phyloP scores from a whole-genome alignment of 2,888 invertebrate species.

The Andrena marginata region DNA sequence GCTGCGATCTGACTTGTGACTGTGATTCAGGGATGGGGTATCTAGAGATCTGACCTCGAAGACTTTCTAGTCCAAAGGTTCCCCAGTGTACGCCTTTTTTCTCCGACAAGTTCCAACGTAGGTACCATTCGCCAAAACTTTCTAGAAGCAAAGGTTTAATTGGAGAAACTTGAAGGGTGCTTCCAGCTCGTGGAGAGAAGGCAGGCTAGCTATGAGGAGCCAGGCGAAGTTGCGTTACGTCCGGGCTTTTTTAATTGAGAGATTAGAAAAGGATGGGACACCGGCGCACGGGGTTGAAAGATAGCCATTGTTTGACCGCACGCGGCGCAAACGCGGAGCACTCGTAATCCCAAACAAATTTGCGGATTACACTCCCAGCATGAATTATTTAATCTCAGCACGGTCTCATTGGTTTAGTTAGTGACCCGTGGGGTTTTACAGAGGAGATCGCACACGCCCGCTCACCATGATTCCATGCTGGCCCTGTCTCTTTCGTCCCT shows the following conservation, averaged over 20 bases:
- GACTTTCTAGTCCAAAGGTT: too few relatives aligned
- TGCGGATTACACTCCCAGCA: slow-evolving; percentile 83
- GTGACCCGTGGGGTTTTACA: slow-evolving; percentile 76
- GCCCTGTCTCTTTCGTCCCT: slow-evolving; percentile 48
- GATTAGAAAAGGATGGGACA: slow-evolving; percentile 68
- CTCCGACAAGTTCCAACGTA: too few relatives aligned
- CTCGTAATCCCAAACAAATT: slow-evolving; percentile 83
- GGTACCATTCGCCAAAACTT: too few relatives aligned
- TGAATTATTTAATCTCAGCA: slow-evolving; percentile 83
- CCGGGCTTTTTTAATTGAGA: slow-evolving; percentile 63
- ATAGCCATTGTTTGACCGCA: slow-evolving; percentile 80
- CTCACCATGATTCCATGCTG: slow-evolving; percentile 65
- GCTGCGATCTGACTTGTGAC: too few relatives aligned
- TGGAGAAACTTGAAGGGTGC: background rate
- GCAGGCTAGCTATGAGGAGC: too few relatives aligned
- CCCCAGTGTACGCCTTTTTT: too few relatives aligned
- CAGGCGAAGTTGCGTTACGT: background rate
- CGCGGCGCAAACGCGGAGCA: slow-evolving; percentile 75
- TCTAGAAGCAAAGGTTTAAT: background rate
- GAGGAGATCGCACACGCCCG: slow-evolving; percentile 74
- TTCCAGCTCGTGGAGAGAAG: too few relatives aligned
- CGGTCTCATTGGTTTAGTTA: slow-evolving; percentile 80
- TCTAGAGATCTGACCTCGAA: background rate
- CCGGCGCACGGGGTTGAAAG: slow-evolving; percentile 66
- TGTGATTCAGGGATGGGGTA: background rate